Base-by-base conservation (phyloP, 2,888 invertebrate genomes). In the Idaea aversata region DNA sequence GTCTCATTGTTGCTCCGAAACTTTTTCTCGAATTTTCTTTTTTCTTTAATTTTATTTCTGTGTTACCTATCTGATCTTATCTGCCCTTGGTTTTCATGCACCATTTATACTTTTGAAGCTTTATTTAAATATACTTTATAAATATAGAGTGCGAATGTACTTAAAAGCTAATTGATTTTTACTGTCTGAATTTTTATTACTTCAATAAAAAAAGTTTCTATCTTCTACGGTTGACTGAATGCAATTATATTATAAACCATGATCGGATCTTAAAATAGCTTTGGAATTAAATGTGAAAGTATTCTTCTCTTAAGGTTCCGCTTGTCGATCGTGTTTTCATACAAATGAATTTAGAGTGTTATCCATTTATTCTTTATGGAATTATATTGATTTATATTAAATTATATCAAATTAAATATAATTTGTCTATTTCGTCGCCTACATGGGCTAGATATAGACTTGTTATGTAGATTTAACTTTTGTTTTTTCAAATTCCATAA, bases 1-100 rank as follows among this genome's bases (percentile, higher is more conserved):
- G 89, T 88, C 89, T 78, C 87, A 88, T 88, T 92, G 90, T 90
- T 87, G 85, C 85, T 78, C 70, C 75, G 75, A 76, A 86, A 87
- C 81, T 87, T 89, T 85, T 87, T 84, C 79, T 78, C 81, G 81
- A 81, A 76, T 69, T 77, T 81, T 79, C 77, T 82, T 88, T 25
- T 86, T 85, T 82, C 83, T 90, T 87, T 87, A 87, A 89, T 90
- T 91, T 89, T 86, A 87, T 90, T 89, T 88, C 80, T 80, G 79
- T 84, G 85, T 85, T 86, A 85, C 85, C 80, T 79, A 74, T 75
- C 75, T 75, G 73, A 72, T 69, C 72, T 76, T 47, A 47, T 47
- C 47, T 47, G 10, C 13, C 47, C 47, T 47, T 10, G 47, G 47
- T 47, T 47, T 25, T 47, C 47, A 47, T 47, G 47, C 47, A 47